A percentile compares a stretch with the other conserved stretches of the same genome.
phyloP scores from a whole-genome alignment of 2,797 vertebrate genomes.

The Uromys caudimaculatus region DNA sequence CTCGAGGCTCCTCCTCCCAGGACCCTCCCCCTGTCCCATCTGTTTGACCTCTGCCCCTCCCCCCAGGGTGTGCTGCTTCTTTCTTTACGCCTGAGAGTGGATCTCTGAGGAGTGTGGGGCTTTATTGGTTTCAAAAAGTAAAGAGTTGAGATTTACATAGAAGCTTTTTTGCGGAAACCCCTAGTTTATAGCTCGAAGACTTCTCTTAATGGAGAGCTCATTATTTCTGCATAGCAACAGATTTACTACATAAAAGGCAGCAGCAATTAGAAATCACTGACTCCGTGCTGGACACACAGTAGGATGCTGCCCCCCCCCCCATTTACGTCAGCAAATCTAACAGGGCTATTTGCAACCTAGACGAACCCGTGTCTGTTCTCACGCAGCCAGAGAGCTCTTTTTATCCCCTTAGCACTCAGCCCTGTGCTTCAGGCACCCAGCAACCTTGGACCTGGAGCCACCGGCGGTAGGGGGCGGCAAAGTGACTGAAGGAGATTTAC shows the following conservation, averaged over 20 bases:
- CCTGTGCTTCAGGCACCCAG: neutral
- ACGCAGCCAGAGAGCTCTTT: neutral
- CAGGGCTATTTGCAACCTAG: conserved; percentile 4
- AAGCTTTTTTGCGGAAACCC: conserved; percentile 43
- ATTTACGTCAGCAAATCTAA: conserved; percentile 30
- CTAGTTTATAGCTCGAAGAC: conserved; percentile 51
- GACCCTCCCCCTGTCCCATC: conserved; percentile 16
- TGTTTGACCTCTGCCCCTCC: conserved; percentile 45
- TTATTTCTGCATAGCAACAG: conserved; percentile 50
- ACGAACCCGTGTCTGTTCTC: neutral
- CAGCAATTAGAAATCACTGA: conserved; percentile 38
- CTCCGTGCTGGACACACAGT: conserved; percentile 27
- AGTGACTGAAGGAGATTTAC: conserved; percentile 30
- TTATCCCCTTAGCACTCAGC: neutral
- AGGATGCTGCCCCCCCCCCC: neutral
- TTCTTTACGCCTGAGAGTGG: neutral
- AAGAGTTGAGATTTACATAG: conserved; percentile 55
- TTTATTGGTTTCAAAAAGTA: conserved; percentile 69
- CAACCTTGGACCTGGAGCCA: neutral
- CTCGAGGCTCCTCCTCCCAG: conserved; percentile 60
- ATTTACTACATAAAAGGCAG: conserved; percentile 43
- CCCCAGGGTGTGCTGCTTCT: neutral
- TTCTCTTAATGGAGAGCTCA: conserved; percentile 50
- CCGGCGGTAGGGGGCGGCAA: conserved; percentile 41
- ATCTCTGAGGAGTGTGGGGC: neutral